Percentiles rank a stretch among this genome's conserved stretches.
These are phyloP conservation scores for human DNA, from an alignment of 2,113 vertebrate species.

Conservation along the genomic window DNA sequence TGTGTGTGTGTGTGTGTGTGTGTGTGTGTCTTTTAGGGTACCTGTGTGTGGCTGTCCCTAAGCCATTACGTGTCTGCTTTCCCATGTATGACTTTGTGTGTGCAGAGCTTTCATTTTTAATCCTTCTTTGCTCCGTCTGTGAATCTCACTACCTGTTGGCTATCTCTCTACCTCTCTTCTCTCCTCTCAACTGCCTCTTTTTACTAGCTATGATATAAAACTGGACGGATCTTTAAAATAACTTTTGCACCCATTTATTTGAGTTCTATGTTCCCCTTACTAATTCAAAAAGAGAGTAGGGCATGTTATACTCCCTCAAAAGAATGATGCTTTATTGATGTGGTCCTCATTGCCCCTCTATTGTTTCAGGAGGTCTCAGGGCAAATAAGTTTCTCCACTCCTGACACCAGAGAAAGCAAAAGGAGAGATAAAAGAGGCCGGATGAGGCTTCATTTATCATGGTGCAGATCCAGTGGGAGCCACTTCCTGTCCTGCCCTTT, in stretches of 20 bases:
- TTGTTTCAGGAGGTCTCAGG: background rate
- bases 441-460: background rate
- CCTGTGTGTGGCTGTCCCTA: background rate
- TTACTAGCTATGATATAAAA: background rate
- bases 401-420: background rate
- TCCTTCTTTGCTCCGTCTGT: background rate
- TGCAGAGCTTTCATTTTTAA: background rate
- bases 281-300: background rate
- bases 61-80: background rate
- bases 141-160: background rate
- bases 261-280: background rate
- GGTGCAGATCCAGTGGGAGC: background rate
- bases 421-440: background rate
- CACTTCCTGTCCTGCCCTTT: background rate
- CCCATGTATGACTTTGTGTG: background rate
- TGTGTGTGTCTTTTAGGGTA: background rate
- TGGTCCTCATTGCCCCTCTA: background rate
- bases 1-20: background rate
- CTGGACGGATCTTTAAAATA: background rate
- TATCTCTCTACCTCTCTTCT: background rate
- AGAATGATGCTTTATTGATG: background rate
- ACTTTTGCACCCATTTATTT: background rate
- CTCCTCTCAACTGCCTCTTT: background rate
- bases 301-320: background rate
- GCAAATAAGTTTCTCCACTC: background rate